Base-by-base conservation (phyloP, 2,113 vertebrate species). In the Centropristis striata region DNA sequence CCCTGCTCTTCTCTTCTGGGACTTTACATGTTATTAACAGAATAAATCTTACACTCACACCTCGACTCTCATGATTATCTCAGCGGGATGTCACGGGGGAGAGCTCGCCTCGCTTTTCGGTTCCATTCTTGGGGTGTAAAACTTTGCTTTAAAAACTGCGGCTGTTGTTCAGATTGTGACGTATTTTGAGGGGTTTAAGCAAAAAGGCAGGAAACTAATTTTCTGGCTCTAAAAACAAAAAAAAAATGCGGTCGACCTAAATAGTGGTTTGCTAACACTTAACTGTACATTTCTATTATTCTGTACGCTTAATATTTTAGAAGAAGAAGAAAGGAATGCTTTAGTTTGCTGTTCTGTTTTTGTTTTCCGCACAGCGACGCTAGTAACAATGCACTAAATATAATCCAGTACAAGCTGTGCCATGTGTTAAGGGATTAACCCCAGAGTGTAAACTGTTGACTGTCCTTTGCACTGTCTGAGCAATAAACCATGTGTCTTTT, bases 401-500 rank as follows among this genome's bases (percentile, higher is more conserved):
- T 71, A 79, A 47, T 27, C 3, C 47, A 50, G 18, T 32, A 27
- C 21, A 41, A 36, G 28, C 42, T 47, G 25, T 73, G 72, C n/a
- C 70, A 44, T 65, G 71, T 67, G 60, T 79, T 28, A 15, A 37
- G 51, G 71, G 73, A 36, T 77, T 50, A 75, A 67, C 75, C 57
- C 53, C 13, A 0, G 20, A 27, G 73, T 81, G 54, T 70, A 59
- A 70, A 46, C 68, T 81, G 75, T 77, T 44, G 57, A 60, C 55
- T 78, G 82, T 83, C 54, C 55, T 85, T 85, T 83, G 69, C 85
- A 80, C 66, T 66, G 50, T 78, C 72, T 78, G 65, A 76, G 66
- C 51, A 88, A 89, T 89, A 91, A 89, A 92, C 15, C 18, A n/a
- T 59, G 41, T 68, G 49, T 59, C 55, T 78, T 81, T 81, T 74